Conservation (phyloP, 2,113 vertebrate genomes). For the Ciconia stormi region DNA sequence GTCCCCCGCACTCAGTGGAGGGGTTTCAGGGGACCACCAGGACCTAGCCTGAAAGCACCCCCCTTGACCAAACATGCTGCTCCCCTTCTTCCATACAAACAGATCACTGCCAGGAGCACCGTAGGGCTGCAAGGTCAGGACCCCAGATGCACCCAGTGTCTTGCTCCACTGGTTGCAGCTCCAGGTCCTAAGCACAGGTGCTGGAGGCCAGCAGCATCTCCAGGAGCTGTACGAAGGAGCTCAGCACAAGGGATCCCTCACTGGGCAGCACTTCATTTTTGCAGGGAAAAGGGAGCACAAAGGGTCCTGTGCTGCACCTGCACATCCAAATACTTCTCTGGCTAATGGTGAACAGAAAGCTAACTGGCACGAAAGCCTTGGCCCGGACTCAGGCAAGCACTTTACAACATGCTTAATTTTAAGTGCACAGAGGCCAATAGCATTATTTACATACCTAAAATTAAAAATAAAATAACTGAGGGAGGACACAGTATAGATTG, state of each 20-base stretch:
- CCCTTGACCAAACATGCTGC: not conserved
- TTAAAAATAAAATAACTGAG: not conserved
- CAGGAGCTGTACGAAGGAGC: not conserved
- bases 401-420: not conserved
- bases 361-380: not conserved
- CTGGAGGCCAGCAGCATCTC: not conserved
- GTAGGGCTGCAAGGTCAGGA: not conserved
- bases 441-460: not conserved
- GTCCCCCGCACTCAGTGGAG: fast-evolving
- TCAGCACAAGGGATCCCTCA: not conserved
- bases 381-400: not conserved
- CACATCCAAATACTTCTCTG: not conserved
- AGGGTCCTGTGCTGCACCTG: not conserved
- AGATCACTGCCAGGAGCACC: not conserved
- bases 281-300: not conserved
- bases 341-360: not conserved
- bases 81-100: not conserved
- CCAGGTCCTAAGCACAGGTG: fast-evolving
- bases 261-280: not conserved
- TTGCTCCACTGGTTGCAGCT: not conserved
- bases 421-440: not conserved
- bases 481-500: fast-evolving
- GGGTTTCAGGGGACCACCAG: not conserved
- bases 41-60: not conserved
- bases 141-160: not conserved